Base-by-base conservation (phyloP, 2,797 vertebrate species). In the Microctenopoma steveboyesi region DNA sequence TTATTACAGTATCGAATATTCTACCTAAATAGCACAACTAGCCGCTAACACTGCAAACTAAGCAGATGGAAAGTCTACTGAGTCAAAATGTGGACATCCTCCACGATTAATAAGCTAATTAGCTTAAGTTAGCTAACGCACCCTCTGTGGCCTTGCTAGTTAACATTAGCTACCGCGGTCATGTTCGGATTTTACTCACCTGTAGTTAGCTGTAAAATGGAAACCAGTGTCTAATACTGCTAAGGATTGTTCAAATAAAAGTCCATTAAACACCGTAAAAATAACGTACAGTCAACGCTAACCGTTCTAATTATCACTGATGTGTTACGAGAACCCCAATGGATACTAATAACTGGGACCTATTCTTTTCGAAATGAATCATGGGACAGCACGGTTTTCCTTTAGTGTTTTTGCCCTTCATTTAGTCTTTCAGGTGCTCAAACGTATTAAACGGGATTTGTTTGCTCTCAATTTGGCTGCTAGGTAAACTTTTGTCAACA, bases 281-380 rank as follows among this genome's bases (percentile, higher is more conserved):
- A 2, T 63, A 53, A 69, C 15, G 51, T 7, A 5, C 59, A 10
- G 51, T 30, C 11, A 15, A 53, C 10, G 12, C 56, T 69, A 42
- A 58, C 35, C 46, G 57, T 61, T 76, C 12, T n/a, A 60, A 56
- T 30, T 45, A 12, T 39, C 68, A 48, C 81, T 86, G 78, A 87
- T 52, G 27, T 40, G 68, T 48, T 74, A 61, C 42, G 9, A 45
- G 58, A 72, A 28, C 45, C 64, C 56, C 61, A 42, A 15, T 71
- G 63, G 79, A 76, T 64, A 76, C 78, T 76, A 83, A 87, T 74
- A 82, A 84, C 74, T 79, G 53, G 65, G 55, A 78, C 51, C 88
- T 78, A 55, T 85, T 90, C 78, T 84, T 74, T 54, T 35, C 91
- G 92, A 66, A 90, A 60, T 64, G 93, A 56, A 93, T 89, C 74